These are phyloP conservation scores for Chrysolina haemoptera DNA, from an alignment of 2,888 invertebrate genomes.

Conservation along the genomic window DNA sequence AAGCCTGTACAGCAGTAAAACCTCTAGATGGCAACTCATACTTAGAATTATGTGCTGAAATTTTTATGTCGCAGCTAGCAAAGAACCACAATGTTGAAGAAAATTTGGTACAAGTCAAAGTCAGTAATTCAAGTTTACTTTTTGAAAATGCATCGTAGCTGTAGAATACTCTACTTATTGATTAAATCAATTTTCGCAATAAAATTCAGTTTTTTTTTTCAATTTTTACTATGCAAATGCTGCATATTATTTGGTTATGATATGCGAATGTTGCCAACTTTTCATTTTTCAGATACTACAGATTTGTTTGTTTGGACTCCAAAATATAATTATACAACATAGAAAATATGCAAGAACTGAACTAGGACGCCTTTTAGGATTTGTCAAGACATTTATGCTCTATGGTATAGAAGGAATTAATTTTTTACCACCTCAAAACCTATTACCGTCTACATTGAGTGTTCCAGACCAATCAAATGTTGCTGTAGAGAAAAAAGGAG, in stretches of 20 bases:
- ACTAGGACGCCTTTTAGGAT: conserved; percentile 74
- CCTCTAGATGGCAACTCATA: conserved; percentile 32
- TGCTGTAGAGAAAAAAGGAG: conserved; percentile 71
- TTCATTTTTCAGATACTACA: conserved; percentile 70
- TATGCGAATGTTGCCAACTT: too few relatives aligned
- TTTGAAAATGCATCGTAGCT: too few relatives aligned
- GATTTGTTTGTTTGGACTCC: conserved; percentile 64
- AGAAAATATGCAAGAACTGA: conserved; percentile 62
- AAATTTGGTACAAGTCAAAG: conserved; percentile 72
- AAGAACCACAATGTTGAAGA: conserved; percentile 67
- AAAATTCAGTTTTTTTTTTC: too few relatives aligned
- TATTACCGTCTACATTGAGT: conserved; percentile 76
- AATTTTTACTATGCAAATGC: too few relatives aligned
- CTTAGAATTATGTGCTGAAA: conserved; percentile 66
- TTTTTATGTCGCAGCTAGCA: conserved; percentile 68
- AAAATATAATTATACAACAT: conserved; percentile 64
- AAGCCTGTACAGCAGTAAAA: conserved; percentile 58
- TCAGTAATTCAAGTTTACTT: conserved; percentile 54
- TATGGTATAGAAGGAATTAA: conserved; percentile 71
- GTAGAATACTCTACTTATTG: too few relatives aligned
- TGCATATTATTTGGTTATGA: too few relatives aligned
- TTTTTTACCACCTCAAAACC: conserved; percentile 70
- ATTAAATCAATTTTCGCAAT: not conserved
- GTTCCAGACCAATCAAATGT: conserved; percentile 70
- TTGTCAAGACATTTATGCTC: conserved; percentile 74